Evolutionary conservation across 2,797 vertebrate genomes (phyloP), one percentile per base, ranked within the genome.

Genomic region (Ctenopoma kingsleyae): DNA sequence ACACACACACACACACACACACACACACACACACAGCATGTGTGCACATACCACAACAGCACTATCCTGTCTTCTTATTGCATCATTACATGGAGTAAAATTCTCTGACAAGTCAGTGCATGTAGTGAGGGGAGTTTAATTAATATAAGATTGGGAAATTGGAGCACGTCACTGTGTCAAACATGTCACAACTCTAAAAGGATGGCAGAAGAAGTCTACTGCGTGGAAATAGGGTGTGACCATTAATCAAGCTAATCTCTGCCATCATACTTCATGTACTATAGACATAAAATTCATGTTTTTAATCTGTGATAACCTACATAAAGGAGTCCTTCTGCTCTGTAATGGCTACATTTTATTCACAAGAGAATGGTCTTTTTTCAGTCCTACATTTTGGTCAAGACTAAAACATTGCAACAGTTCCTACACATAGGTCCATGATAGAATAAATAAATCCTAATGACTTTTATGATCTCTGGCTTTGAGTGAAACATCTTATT

Each of bases 51-150:
- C 30, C 7, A 32, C 8, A 32, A 9, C 8, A 38, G 22, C 16
- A 55, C 7, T 7, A 12, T 23, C 38, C 17, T 27, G 35, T 17
- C 35, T 27, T 44, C 4, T 4, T 63, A 59, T 76, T 69, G 59
- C 50, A 46, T 79, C 58, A 81, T 1, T 12, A 47, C 13, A 35
- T 32, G 17, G 51, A 51, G 25, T 3, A 43, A 44, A 63, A 8
- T 44, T 6, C 49, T 59, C 1, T 12, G 19, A 74, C 72, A 77
- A 64, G 82, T 67, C 19, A 4, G 5, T 52, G 5, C 71, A 65
- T 57, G 74, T 30, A 56, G 23, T 13, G 0, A 43, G 1, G 4
- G 22, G 17, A 46, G 11, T 40, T 57, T 8, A 15, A 35, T 36
- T 61, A 13, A 10, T 30, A 36, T 41, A 35, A 16, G 20, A 66